Base-by-base conservation (phyloP, 2,113 vertebrate genomes). In the Sitta europaea region DNA sequence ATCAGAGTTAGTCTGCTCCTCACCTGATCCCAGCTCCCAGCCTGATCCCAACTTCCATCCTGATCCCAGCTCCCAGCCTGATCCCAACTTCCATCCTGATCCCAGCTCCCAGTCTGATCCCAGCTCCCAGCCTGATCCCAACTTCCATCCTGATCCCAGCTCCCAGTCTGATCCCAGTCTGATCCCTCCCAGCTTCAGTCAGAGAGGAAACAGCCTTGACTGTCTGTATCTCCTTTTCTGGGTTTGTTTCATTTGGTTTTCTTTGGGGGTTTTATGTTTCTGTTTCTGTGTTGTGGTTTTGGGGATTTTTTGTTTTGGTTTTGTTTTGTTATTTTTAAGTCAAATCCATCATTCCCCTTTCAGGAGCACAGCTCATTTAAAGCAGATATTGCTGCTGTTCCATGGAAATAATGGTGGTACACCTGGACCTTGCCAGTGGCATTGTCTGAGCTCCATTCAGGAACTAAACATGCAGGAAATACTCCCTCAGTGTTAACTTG, bases 161-260 rank as follows among this genome's bases (percentile, higher is more conserved):
- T 42, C 40, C 40, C 40, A 42, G n/a, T 14, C 40, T 42, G 40
- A 42, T 42, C n/a, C 54, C 50, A 24, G 0, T 15, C 45, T 42
- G 47, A 29, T 23, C 62, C 66, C 47, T 62, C 31, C 73, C 73
- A 61, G 4, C 85, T 15, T 23, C 85, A 72, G 19, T 24, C 19
- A 27, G 18, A 57, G 13, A 65, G 36, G 18, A 66, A 76, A 50
- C 27, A 67, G 3, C 54, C 29, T 8, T 21, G 53, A 14, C 33
- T 65, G 2, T 29, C 48, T 57, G 2, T 7, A 18, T 80, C 54
- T 61, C 17, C n/a, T 31, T 31, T 36, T 20, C 43, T 51, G 51
- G 5, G 6, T n/a, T 73, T 12, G 42, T 19, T 48, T 35, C 0
- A 0, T 27, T 83, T 53, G 13, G 42, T 15, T 38, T 71, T 13